Evolutionary conservation across 2,113 vertebrate genomes (phyloP), one percentile per base, ranked within the genome.

Genomic region (Eulemur rufifrons): DNA sequence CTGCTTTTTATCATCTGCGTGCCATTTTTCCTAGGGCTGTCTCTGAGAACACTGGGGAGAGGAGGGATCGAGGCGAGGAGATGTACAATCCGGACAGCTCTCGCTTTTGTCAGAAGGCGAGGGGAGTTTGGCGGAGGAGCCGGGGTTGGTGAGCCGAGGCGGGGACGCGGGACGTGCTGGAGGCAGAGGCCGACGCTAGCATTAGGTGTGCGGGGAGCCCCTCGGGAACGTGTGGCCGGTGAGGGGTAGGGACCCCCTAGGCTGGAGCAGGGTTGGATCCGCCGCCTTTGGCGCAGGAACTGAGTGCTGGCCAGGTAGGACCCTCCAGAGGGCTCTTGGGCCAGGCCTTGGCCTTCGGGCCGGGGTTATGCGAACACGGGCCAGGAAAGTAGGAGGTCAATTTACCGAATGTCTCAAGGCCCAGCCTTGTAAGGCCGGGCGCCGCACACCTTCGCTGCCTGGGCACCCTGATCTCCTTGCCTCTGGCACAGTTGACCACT

Each of bases 391-490:
- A 14, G 56, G 5, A 25, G 52, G 39, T 63, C 45, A 17, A 50
- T 32, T 54, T 11, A 11, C 7, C 9, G 5, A 34, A 50, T 52
- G 73, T 37, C 27, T 9, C 32, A 13, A n/a, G 8, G 50, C 64
- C 52, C 3, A 1, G 47, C 13, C n/a, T 10, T 10, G 2, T 13
- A 18, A 45, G 52, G 61, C 39, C 9, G 0, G 15, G 21, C 6
- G 2, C 42, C 7, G 21, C 87, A 47, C 63, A 47, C 42, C 25
- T 29, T 42, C 10, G 59, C 18, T 17, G 45, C 27, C 37, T 84
- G 20, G 14, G 32, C 32, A 23, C 32, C 32, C 50, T 23, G 8
- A 56, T 6, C 54, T 21, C 54, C 2, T 34, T 27, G 9, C 18
- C 68, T 56, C 39, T 27, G 32, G 54, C 64, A 10, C 13, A 12